Conservation (phyloP, 2,113 vertebrate species). For the Barnardius zonarius region DNA sequence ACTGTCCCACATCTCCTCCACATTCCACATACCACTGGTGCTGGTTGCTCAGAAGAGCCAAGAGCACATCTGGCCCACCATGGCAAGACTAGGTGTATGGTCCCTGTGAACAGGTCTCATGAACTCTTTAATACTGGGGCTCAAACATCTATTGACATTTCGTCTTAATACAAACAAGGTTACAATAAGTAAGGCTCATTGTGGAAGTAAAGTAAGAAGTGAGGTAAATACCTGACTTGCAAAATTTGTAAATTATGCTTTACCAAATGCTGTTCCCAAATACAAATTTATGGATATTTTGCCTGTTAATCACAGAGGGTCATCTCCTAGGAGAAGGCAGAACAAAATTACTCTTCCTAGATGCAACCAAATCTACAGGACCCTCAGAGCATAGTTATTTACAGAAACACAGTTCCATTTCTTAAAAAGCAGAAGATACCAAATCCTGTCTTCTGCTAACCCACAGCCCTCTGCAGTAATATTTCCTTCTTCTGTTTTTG, state of each 20-base stretch:
- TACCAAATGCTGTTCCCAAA: neutral
- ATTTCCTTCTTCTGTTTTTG: neutral
- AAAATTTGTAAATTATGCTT: neutral
- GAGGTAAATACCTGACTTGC: neutral
- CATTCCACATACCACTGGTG: neutral
- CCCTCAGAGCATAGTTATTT: neutral
- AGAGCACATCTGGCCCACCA: neutral
- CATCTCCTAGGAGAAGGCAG: neutral
- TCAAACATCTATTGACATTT: neutral
- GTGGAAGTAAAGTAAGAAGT: neutral
- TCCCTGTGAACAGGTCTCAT: rapidly evolving
- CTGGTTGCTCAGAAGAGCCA: neutral
- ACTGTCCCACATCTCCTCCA: neutral
- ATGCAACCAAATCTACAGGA: neutral
- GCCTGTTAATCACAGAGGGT: neutral
- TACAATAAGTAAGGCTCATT: neutral
- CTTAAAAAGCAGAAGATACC: neutral
- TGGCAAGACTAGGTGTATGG: neutral
- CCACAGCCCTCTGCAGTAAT: neutral
- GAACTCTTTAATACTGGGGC: neutral
- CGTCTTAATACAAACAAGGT: neutral
- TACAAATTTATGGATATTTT: neutral
- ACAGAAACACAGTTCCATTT: neutral
- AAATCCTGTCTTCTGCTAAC: neutral
- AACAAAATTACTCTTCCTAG: neutral